Conservation (phyloP, 1,140 invertebrate species). For the Megalonaias nervosa region DNA sequence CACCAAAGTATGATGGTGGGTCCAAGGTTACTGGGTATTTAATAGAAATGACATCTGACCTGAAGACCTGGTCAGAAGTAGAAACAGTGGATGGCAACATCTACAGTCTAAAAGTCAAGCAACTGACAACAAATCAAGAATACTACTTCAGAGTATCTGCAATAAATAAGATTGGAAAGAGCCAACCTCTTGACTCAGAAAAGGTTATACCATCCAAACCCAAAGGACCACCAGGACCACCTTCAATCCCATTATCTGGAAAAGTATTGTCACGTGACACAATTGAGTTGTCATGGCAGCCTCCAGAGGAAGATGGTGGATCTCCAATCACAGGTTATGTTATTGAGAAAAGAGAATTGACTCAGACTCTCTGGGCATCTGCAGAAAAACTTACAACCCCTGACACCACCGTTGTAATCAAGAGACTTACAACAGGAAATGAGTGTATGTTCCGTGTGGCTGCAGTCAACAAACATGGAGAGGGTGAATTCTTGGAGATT, state of each 20-base stretch:
- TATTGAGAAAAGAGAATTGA: constrained; percentile 83
- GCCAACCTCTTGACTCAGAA: constrained; percentile 88
- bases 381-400: constrained; percentile 49
- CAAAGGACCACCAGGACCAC: constrained; percentile 81
- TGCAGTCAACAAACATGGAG: constrained; percentile 63
- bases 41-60: constrained; percentile 96
- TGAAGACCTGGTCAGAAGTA: constrained; percentile 82
- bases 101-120: constrained; percentile 47
- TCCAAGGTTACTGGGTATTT: constrained; percentile 93
- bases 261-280: constrained; percentile 96
- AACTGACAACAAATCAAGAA: constrained; percentile 79
- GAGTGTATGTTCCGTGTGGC: constrained; percentile 92
- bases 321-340: constrained; percentile 95
- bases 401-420: constrained; percentile 81
- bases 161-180: constrained; percentile 92
- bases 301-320: constrained; percentile 93
- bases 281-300: constrained; percentile 81
- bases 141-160: constrained; percentile 80
- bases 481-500: constrained; percentile 61
- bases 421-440: constrained; percentile 91
- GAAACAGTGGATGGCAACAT: constrained; percentile 82
- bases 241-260: constrained; percentile 84
- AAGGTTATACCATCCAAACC: constrained; percentile 90
- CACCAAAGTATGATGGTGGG: constrained; percentile 92
- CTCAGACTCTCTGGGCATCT: constrained; percentile 56